Evolutionary conservation across 2,888 invertebrate species (phyloP), one percentile per base, ranked within the genome.

Genomic region (Alloplasta piceator): DNA sequence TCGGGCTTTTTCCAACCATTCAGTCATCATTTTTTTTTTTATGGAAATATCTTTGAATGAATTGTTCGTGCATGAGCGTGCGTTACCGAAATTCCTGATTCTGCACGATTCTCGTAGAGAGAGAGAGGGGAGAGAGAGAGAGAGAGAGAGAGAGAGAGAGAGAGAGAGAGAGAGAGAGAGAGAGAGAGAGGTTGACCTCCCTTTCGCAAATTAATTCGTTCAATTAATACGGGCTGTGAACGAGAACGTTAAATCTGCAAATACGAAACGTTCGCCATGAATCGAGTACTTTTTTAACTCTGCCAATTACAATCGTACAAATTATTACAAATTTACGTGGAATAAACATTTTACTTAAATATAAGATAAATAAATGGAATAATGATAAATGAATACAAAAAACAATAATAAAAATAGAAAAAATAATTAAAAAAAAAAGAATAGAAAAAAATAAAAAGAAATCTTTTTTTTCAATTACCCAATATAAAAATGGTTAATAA

Each of bases 201-300:
- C 68, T 77, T 85, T 85, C 71, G 85, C 85, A 86, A 89, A 89
- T 88, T 87, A 88, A 89, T 88, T 87, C 86, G 85, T 87, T 88
- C 88, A 86, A 89, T 90, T 89, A 88, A 90, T 89, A 87, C 86
- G 86, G 88, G 86, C 88, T 88, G 64, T 72, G 76, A 82, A 75
- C 61, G 73, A 64, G 38, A 56, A 80, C 77, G 72, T 60, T 56
- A 67, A 73, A 72, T 72, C 56, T 68, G 43, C 63, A 63, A 63
- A 72, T 52, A 26, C 26, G 26, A 26, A 26, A 26, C 26, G 3
- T 26, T 26, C 26, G 26, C 26, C 26, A 26, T 26, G 1, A 26
- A 26, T 26, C 26, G 26, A 26, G 26, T 26, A 26, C 3, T 2
- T 26, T 26, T 26, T 26, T 26, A 26, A 26, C 26, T 26, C 3